Evolutionary conservation across 2,888 invertebrate genomes (phyloP).

Genomic region (Coleophora flavipennella): DNA sequence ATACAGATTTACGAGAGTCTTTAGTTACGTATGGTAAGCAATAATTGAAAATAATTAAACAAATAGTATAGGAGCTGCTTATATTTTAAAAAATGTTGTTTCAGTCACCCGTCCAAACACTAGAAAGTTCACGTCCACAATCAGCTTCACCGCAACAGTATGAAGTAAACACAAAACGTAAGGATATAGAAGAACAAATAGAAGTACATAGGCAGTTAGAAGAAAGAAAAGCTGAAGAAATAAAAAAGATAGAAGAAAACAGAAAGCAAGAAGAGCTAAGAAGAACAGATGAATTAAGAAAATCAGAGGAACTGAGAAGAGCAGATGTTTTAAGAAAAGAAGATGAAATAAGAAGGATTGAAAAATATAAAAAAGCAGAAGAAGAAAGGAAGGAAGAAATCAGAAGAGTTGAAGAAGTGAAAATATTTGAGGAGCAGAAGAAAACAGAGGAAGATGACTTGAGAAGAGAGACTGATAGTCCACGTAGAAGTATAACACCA

Average conservation of each 20-base stretch:
- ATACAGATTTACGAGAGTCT: no score
- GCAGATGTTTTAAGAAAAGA: conserved; percentile 4
- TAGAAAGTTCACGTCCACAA: conserved; percentile 22
- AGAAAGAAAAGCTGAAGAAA: conserved; percentile 7
- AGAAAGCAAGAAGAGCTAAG: conserved; percentile 5
- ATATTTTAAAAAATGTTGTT: no score
- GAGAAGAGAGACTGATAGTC: conserved; percentile 57
- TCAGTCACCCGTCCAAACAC: conserved; percentile 41
- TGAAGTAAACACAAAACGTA: not conserved
- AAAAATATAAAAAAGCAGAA: conserved; percentile 4
- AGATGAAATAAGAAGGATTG: conserved; percentile 1
- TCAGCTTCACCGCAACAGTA: no score
- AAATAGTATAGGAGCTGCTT: no score
- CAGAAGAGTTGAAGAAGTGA: not conserved
- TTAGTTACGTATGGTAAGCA: no score
- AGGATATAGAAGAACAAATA: conserved; percentile 3
- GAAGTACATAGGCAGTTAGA: conserved; percentile 1
- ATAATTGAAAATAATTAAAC: no score
- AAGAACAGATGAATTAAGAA: conserved; percentile 8
- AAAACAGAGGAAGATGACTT: conserved; percentile 52
- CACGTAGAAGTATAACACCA: conserved; percentile 59
- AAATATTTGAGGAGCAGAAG: conserved; percentile 26
- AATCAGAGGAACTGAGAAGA: conserved; percentile 1
- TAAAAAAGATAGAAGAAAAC: conserved; percentile 5
- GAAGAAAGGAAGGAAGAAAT: conserved; percentile 5